phyloP scores from a whole-genome alignment of 2,888 invertebrate species.

The Beris chalybata region DNA sequence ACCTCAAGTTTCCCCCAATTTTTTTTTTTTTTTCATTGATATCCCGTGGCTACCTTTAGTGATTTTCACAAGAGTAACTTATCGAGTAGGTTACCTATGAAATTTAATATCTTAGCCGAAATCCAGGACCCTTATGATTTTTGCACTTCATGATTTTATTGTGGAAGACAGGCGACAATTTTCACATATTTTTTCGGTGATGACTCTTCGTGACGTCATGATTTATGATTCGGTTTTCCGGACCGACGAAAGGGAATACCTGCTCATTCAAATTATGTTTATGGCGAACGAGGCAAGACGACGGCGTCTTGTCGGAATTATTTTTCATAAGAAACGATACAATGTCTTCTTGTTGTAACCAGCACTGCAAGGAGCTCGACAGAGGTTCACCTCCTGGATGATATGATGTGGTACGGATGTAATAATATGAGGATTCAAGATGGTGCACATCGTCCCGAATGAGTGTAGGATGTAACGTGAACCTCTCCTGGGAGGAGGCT shows the following conservation, averaged over 20 bases:
- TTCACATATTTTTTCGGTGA: slow-evolving; percentile 12
- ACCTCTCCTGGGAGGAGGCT: slow-evolving; percentile 5
- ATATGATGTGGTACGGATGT: background rate
- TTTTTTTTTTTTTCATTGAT: slow-evolving; percentile 21
- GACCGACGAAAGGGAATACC: slow-evolving; percentile 14
- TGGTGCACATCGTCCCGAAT: slow-evolving; percentile 14
- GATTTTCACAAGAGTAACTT: slow-evolving; percentile 15
- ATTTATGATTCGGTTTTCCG: slow-evolving; percentile 27
- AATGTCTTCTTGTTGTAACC: too few relatives aligned
- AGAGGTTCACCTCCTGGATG: too few relatives aligned
- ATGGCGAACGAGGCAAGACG: slow-evolving; percentile 26
- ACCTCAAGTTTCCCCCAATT: background rate
- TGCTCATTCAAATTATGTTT: slow-evolving; percentile 30
- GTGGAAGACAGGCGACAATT: slow-evolving; percentile 14
- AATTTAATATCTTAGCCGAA: background rate
- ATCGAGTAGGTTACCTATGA: slow-evolving; percentile 13
- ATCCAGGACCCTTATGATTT: slow-evolving; percentile 22
- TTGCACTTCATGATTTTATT: slow-evolving; percentile 25
- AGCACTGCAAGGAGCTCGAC: too few relatives aligned
- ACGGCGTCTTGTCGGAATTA: slow-evolving; percentile 26
- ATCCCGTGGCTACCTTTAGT: slow-evolving; percentile 24
- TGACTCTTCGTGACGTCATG: slow-evolving; percentile 21
- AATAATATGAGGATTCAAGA: slow-evolving; percentile 29
- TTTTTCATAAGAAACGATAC: slow-evolving; percentile 5
- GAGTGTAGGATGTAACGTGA: slow-evolving; percentile 1